Conservation (phyloP, 1,140 invertebrate genomes). For the Calosoma granatense region DNA sequence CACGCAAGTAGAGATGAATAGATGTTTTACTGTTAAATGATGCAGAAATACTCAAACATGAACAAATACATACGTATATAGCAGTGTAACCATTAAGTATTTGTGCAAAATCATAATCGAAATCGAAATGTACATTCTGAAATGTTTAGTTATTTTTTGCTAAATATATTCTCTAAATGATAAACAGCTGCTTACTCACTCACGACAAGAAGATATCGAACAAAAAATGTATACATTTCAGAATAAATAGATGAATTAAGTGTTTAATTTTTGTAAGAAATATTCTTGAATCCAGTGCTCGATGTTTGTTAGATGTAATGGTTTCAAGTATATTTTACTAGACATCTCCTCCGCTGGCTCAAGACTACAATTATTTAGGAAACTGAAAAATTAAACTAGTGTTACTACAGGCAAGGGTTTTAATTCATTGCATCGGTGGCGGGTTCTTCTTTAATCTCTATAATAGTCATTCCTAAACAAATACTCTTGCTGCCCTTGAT, state of each 20-base stretch:
- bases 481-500: neutral
- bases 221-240: neutral
- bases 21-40: no score
- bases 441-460: slow-evolving; percentile 5
- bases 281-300: neutral
- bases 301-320: neutral
- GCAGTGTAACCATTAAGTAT: no score
- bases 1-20: neutral
- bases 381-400: neutral
- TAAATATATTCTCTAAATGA: neutral
- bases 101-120: neutral
- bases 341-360: slow-evolving; percentile 3
- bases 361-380: neutral
- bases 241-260: neutral
- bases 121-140: neutral
- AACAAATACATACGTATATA: no score
- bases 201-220: neutral
- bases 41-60: no score
- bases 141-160: neutral
- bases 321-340: neutral
- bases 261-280: neutral
- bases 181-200: slow-evolving; percentile 1
- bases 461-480: slow-evolving; percentile 5
- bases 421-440: neutral
- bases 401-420: slow-evolving; percentile 4